Percentiles rank a stretch among this genome's conserved stretches.
Conservation (phyloP, 2,888 invertebrate species). For the Coenonympha arcania region DNA sequence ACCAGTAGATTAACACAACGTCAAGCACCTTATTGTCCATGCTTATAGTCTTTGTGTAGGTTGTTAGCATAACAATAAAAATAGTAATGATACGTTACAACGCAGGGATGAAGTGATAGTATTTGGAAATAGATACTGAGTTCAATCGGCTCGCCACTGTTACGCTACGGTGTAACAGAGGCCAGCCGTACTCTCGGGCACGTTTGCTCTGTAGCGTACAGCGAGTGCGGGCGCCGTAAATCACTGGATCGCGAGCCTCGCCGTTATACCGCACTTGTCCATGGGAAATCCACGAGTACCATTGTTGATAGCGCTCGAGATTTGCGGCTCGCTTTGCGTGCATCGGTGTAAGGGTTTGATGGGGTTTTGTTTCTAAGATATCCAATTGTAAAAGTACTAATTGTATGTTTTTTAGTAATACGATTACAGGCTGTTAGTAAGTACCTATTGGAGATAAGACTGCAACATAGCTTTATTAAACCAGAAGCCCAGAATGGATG, state of each 20-base stretch:
- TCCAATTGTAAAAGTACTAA: no score
- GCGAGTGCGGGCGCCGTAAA: conserved; percentile 54
- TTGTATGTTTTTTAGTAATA: no score
- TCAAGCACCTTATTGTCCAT: no score
- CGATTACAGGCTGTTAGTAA: no score
- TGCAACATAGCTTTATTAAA: no score
- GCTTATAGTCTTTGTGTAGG: no score
- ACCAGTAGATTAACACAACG: no score
- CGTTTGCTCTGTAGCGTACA: conserved; percentile 49
- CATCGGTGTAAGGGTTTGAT: conserved; percentile 15
- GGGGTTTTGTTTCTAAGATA: conserved; percentile 2
- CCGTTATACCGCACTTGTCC: conserved; percentile 66
- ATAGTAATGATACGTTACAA: no score
- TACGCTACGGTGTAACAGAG: conserved; percentile 38
- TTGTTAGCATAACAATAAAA: no score
- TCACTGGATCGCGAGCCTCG: conserved; percentile 63
- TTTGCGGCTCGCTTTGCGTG: conserved; percentile 35
- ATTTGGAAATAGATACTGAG: not conserved
- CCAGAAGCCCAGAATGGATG: no score
- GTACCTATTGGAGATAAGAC: no score
- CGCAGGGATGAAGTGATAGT: no score
- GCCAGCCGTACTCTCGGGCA: conserved; percentile 38
- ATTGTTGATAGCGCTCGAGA: conserved; percentile 42
- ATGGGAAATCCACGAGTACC: conserved; percentile 51
- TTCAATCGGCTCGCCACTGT: not conserved